Conservation (phyloP, 1,140 invertebrate genomes). For the Drosophila setifemur region DNA sequence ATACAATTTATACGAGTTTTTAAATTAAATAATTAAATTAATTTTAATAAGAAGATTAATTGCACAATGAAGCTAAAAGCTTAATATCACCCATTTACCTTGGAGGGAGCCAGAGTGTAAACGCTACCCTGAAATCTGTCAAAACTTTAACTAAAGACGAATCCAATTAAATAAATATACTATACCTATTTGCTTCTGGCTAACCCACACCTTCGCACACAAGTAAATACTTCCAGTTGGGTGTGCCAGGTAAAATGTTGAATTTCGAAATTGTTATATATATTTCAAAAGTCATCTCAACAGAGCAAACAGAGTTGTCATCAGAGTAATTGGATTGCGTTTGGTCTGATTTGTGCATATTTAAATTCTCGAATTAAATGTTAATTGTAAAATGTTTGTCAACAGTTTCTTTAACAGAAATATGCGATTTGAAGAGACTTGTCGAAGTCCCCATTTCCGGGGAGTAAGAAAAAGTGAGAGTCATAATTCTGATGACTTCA, state of each 20-base stretch:
- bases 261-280: conserved; percentile 25
- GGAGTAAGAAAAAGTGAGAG: conserved; percentile 11
- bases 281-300: conserved; percentile 38
- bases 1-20: no score
- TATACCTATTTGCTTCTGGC: conserved; percentile 35
- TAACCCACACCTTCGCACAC: conserved; percentile 6
- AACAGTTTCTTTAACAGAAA: conserved; percentile 12
- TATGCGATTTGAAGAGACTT: conserved; percentile 17
- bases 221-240: neutral
- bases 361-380: conserved; percentile 41
- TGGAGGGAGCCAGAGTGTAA: neutral
- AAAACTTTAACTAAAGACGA: conserved; percentile 30
- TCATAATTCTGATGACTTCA: conserved; percentile 35
- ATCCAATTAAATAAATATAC: conserved; percentile 44
- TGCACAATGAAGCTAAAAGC: no score
- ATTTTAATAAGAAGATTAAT: no score
- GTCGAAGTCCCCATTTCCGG: conserved; percentile 18
- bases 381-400: conserved; percentile 37
- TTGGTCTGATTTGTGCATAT: conserved; percentile 2
- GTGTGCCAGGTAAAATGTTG: neutral
- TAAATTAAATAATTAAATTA: no score
- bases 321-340: conserved; percentile 33
- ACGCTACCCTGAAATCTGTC: neutral
- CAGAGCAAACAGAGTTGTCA: conserved; percentile 14
- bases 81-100: no score